phyloP scores from a whole-genome alignment of 1,140 invertebrate genomes.

The Apocrypta bakeri region DNA sequence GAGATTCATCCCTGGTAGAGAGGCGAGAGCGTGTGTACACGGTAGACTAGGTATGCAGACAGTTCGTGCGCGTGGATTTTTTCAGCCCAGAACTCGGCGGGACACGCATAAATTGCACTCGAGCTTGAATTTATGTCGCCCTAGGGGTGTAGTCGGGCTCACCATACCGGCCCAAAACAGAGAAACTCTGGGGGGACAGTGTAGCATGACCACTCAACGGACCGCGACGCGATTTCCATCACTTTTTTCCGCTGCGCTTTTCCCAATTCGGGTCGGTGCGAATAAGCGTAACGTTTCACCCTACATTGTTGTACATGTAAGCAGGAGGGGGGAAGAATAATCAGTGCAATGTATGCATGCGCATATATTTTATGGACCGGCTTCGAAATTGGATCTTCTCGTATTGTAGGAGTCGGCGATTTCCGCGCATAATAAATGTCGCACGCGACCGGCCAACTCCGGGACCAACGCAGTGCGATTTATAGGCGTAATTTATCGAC shows the following conservation, averaged over 20 bases:
- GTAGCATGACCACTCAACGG: not conserved
- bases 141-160: not conserved
- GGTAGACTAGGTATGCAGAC: not conserved
- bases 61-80: not conserved
- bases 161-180: not conserved
- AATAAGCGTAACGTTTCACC: not conserved
- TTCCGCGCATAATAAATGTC: slow-evolving; percentile 24
- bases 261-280: slow-evolving; percentile 17
- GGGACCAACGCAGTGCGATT: slow-evolving; percentile 27
- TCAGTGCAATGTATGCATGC: slow-evolving; percentile 14
- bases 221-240: not conserved
- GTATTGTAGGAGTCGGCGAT: slow-evolving; percentile 12
- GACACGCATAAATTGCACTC: slow-evolving; percentile 1
- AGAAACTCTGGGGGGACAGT: not conserved
- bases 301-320: not conserved
- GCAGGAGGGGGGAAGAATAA: not conserved
- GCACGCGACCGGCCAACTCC: not conserved
- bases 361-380: not conserved
- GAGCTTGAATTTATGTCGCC: slow-evolving; percentile 27
- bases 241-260: slow-evolving; percentile 8
- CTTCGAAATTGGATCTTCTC: slow-evolving; percentile 27
- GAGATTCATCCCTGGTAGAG: not conserved
- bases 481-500: slow-evolving; percentile 43
- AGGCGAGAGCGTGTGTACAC: not conserved
- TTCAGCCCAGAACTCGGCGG: slow-evolving; percentile 8